Evolutionary conservation across 1,140 invertebrate species (phyloP).

Genomic region (Hestina assimilis): DNA sequence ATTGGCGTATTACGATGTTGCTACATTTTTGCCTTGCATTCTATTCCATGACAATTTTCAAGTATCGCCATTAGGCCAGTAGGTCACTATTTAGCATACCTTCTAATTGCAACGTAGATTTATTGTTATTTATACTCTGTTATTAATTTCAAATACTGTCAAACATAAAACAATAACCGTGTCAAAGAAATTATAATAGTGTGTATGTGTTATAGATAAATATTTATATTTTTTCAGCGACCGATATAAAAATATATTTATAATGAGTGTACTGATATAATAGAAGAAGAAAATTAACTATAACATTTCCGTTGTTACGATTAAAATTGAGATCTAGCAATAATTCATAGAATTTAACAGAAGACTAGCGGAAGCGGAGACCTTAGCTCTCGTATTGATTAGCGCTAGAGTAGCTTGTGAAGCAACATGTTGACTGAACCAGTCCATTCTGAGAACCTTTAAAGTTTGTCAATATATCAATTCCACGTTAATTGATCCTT

Average conservation of each 20-base stretch:
- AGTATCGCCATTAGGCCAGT: conserved; percentile 58
- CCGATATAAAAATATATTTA: too few species aligned
- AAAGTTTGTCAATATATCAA: background rate
- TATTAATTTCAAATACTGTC: conserved; percentile 1
- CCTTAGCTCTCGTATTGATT: background rate
- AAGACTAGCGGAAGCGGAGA: background rate
- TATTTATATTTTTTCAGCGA: too few species aligned
- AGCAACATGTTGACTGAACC: background rate
- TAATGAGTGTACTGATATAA: too few species aligned
- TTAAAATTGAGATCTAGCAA: background rate
- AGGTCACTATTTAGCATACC: conserved; percentile 41
- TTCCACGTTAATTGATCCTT: background rate
- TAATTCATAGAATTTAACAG: background rate
- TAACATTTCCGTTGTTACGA: too few species aligned
- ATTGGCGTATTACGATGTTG: conserved; percentile 62
- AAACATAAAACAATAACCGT: background rate
- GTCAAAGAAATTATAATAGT: background rate
- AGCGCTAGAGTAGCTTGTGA: background rate
- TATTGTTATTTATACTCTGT: background rate
- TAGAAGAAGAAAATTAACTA: too few species aligned
- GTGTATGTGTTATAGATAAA: background rate
- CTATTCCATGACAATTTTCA: conserved; percentile 68
- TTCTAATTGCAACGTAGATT: conserved; percentile 13
- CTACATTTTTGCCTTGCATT: conserved; percentile 51
- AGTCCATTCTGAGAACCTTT: background rate